Conservation (phyloP, 2,888 invertebrate species). For the Rhodophaea formosa region DNA sequence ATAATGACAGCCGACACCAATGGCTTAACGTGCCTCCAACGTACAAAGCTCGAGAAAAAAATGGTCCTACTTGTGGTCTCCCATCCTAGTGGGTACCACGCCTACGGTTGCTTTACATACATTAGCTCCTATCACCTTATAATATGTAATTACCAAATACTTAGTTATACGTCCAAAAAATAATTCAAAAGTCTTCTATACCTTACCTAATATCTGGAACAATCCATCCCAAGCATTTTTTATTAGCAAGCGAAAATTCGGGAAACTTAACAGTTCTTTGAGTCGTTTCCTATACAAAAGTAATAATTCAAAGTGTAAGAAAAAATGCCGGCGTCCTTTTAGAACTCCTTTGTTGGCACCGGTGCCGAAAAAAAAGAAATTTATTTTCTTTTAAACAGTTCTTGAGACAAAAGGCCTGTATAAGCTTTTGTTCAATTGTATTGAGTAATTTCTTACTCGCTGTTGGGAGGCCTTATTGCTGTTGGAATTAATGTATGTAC, state of each 20-base stretch:
- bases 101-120: too few relatives aligned
- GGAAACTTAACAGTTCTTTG: conserved; percentile 7
- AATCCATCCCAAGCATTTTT: neutral
- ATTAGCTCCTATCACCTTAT: too few relatives aligned
- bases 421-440: conserved; percentile 17
- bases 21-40: too few relatives aligned
- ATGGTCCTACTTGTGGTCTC: too few relatives aligned
- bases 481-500: neutral
- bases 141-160: too few relatives aligned
- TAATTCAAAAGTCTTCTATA: too few relatives aligned
- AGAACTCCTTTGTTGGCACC: conserved; percentile 12
- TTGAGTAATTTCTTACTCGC: conserved; percentile 14
- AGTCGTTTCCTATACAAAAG: conserved; percentile 18
- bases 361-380: conserved; percentile 12
- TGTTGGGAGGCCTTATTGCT: conserved; percentile 8
- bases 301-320: conserved; percentile 19
- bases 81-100: too few relatives aligned
- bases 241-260: neutral
- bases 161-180: too few relatives aligned
- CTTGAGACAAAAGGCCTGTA: conserved; percentile 18
- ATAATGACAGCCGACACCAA: too few relatives aligned
- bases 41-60: too few relatives aligned
- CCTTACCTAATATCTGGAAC: too few relatives aligned
- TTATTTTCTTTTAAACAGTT: conserved; percentile 13
- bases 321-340: conserved; percentile 14